Conservation (phyloP, 2,888 invertebrate species). For the Lasioglossum vierecki region DNA sequence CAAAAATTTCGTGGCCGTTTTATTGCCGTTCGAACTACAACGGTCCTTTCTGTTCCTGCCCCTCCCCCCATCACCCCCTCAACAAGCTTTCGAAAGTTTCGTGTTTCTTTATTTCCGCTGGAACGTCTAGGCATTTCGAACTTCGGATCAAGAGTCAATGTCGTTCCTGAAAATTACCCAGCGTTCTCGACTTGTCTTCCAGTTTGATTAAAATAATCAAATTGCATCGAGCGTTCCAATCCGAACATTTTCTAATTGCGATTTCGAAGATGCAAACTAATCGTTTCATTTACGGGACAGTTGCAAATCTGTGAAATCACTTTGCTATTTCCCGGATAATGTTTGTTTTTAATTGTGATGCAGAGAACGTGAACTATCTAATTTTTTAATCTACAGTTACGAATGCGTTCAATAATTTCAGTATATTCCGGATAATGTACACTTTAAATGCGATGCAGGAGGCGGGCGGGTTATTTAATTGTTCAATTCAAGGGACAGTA, state of each 20-base stretch:
- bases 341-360: no score
- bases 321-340: no score
- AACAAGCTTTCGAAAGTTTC: neutral
- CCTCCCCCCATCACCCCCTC: neutral
- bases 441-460: neutral
- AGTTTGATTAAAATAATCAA: no score
- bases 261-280: no score
- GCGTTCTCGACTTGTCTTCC: no score
- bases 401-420: neutral
- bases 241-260: no score
- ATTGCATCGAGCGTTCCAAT: no score
- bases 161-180: neutral
- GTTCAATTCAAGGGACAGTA: no score
- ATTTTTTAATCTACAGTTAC: neutral
- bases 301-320: no score
- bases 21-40: constrained; percentile 24
- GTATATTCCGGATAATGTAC: neutral
- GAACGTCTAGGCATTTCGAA: neutral
- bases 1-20: constrained; percentile 29
- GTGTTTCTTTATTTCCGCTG: neutral
- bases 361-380: neutral
- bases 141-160: neutral
- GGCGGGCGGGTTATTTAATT: no score
- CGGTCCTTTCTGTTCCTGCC: constrained; percentile 18
- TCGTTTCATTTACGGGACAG: no score